A percentile compares a stretch with the other conserved stretches of the same genome.
Conservation (phyloP, 2,888 invertebrate species). For the Tortrix viridana region DNA sequence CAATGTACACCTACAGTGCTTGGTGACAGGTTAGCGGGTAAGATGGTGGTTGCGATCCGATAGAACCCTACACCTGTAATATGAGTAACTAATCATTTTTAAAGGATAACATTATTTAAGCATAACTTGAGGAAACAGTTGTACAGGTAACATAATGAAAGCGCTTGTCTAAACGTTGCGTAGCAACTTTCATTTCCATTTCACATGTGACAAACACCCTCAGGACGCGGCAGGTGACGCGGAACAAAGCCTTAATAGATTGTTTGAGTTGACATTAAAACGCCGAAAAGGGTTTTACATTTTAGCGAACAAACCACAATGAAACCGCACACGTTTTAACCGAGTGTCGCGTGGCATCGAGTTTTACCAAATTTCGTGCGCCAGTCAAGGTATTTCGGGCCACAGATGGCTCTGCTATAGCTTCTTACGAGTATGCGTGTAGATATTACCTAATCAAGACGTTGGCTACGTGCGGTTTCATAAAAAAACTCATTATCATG, state of each 20-base stretch:
- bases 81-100: too few relatives aligned
- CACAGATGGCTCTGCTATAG: slow-evolving; percentile 11
- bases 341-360: slow-evolving; percentile 67
- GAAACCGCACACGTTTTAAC: slow-evolving; percentile 64
- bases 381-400: slow-evolving; percentile 57
- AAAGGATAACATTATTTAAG: too few relatives aligned
- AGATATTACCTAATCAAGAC: slow-evolving; percentile 19
- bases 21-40: too few relatives aligned
- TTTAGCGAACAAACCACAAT: slow-evolving; percentile 70
- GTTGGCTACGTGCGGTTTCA: slow-evolving; percentile 6
- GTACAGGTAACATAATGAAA: too few relatives aligned
- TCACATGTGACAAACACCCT: slow-evolving; percentile 52
- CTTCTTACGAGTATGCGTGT: not conserved
- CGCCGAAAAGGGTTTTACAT: slow-evolving; percentile 57
- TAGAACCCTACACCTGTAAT: too few relatives aligned
- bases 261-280: slow-evolving; percentile 63
- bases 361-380: slow-evolving; percentile 54
- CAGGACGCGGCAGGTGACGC: slow-evolving; percentile 61
- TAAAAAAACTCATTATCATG: slow-evolving; percentile 36
- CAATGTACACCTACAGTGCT: too few relatives aligned
- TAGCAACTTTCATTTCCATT: slow-evolving; percentile 50
- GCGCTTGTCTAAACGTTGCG: slow-evolving; percentile 2
- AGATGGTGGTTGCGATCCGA: too few relatives aligned
- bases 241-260: slow-evolving; percentile 70
- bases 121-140: not conserved